Evolutionary conservation across 2,888 invertebrate genomes (phyloP).

Genomic region (Osmoderma eremita): DNA sequence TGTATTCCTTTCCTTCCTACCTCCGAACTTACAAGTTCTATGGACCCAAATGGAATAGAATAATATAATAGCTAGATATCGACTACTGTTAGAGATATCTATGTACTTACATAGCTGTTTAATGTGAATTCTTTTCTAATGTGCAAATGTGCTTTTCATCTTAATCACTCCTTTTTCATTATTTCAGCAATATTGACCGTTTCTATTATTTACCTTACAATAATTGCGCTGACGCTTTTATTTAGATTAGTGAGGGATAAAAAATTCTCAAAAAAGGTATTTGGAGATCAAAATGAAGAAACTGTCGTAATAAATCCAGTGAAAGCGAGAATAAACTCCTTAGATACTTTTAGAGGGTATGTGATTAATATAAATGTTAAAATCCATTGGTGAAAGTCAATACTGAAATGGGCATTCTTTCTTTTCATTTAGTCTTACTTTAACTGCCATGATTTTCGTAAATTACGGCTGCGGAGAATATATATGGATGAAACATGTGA

Average conservation of each 20-base stretch:
- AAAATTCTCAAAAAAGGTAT: constrained; percentile 22
- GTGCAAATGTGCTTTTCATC: too few species aligned
- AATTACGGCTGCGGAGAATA: constrained; percentile 91
- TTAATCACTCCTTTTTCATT: constrained; percentile 27
- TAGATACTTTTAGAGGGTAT: constrained; percentile 86
- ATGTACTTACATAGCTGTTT: too few species aligned
- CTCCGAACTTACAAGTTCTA: too few species aligned
- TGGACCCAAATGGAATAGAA: too few species aligned
- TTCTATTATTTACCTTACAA: constrained; percentile 56
- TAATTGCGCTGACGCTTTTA: constrained; percentile 44
- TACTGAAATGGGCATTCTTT: not conserved
- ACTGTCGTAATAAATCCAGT: constrained; percentile 49
- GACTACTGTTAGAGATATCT: too few species aligned
- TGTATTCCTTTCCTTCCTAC: too few species aligned
- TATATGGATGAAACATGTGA: constrained; percentile 85
- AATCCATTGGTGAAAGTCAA: not conserved
- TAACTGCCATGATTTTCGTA: constrained; percentile 90
- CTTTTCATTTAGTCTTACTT: constrained; percentile 72
- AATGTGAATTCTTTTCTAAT: too few species aligned
- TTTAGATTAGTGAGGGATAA: constrained; percentile 35
- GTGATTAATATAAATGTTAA: not conserved
- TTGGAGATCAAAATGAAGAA: constrained; percentile 34
- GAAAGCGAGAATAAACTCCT: constrained; percentile 69
- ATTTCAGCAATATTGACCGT: constrained; percentile 63
- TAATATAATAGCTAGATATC: too few species aligned